Conservation (phyloP, 1,140 invertebrate species). For the Ceratoteleas bidentatus region DNA sequence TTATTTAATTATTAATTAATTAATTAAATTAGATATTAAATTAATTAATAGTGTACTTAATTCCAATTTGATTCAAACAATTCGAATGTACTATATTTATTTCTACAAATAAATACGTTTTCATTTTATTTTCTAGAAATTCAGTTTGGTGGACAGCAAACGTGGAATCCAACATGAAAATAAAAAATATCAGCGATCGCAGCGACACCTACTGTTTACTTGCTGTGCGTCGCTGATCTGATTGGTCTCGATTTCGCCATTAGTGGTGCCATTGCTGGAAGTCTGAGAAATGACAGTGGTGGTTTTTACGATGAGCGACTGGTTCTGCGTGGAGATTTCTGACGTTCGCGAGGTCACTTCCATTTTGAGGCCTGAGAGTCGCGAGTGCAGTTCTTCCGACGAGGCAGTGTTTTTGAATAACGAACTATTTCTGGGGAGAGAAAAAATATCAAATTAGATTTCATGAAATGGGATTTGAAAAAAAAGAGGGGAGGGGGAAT, state of each 20-base stretch:
- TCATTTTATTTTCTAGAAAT: too few species aligned
- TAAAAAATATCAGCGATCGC: not conserved
- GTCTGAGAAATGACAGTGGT: slow-evolving; percentile 79
- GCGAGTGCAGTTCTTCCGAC: slow-evolving; percentile 78
- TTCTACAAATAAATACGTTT: too few species aligned
- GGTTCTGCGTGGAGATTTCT: slow-evolving; percentile 79
- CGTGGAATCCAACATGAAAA: not conserved
- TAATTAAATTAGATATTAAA: too few species aligned
- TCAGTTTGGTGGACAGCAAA: too few species aligned
- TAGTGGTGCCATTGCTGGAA: slow-evolving; percentile 77
- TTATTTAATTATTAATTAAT: too few species aligned
- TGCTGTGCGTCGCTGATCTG: slow-evolving; percentile 76
- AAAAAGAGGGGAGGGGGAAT: too few species aligned
- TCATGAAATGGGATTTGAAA: not conserved
- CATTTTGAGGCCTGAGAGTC: slow-evolving; percentile 80
- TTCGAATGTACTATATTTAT: too few species aligned
- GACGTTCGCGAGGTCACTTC: slow-evolving; percentile 80
- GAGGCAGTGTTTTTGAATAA: slow-evolving; percentile 80
- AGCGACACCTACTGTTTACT: slow-evolving; percentile 76
- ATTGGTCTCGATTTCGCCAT: slow-evolving; percentile 77
- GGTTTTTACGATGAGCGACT: slow-evolving; percentile 78
- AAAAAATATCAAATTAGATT: slow-evolving; percentile 17
- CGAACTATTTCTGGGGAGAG: slow-evolving; percentile 77
- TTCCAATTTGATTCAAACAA: too few species aligned
- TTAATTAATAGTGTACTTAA: too few species aligned